Conservation (phyloP, 1,140 invertebrate species). For the Aporrectodea caliginosa region DNA sequence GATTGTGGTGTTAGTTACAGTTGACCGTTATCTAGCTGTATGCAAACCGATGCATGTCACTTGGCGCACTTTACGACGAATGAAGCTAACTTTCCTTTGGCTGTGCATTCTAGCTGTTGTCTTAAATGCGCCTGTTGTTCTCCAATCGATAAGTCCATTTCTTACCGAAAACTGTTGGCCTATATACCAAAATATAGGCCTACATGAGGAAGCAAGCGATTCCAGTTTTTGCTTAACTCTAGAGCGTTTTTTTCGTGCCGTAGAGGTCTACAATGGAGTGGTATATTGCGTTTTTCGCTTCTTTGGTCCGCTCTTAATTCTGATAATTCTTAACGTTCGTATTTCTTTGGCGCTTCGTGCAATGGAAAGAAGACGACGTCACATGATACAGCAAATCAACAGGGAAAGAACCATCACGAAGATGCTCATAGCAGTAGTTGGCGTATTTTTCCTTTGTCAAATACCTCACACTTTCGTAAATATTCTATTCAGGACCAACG, state of each 20-base stretch:
- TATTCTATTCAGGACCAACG: too few species aligned
- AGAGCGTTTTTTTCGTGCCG: too few species aligned
- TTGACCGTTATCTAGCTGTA: not conserved
- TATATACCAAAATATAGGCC: not conserved
- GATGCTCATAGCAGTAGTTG: conserved; percentile 28
- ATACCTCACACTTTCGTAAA: too few species aligned
- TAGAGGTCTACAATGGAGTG: not conserved
- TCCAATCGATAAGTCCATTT: not conserved
- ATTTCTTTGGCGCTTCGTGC: not conserved
- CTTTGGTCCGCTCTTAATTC: not conserved
- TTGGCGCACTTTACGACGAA: not conserved
- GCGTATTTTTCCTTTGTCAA: conserved; percentile 27
- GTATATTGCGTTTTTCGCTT: not conserved
- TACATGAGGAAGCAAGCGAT: not conserved
- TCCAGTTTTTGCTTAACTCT: not conserved
- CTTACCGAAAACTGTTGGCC: not conserved
- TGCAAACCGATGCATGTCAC: not conserved
- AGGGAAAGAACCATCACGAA: conserved; percentile 42
- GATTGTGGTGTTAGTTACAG: not conserved
- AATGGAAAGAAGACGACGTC: not conserved
- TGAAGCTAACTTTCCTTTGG: not conserved
- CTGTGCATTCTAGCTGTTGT: not conserved
- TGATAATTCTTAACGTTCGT: not conserved
- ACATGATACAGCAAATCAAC: conserved; percentile 37
- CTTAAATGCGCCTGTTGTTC: not conserved